phyloP scores from a whole-genome alignment of 2,113 vertebrate species.

The Silurus glanis region DNA sequence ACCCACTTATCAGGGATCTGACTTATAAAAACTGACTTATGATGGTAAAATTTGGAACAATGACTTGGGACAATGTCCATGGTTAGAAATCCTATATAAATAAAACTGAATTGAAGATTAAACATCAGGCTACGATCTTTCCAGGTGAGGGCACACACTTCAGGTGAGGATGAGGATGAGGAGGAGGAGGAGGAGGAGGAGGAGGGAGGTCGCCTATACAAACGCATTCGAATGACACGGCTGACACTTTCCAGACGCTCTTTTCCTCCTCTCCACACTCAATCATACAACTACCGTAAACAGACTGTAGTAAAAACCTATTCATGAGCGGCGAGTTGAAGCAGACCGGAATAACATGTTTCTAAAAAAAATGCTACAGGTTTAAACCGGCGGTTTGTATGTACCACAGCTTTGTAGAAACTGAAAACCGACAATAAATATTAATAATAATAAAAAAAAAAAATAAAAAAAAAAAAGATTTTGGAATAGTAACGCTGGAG shows the following conservation, averaged over 20 bases:
- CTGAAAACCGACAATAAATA: too few relatives aligned
- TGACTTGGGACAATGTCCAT: too few relatives aligned
- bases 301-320: neutral
- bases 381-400: neutral
- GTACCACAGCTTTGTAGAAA: neutral
- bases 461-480: neutral
- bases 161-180: neutral
- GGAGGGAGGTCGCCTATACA: neutral
- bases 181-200: neutral
- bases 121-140: neutral
- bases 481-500: neutral
- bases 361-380: neutral
- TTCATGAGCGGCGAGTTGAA: neutral
- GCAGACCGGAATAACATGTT: neutral
- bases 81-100: too few relatives aligned
- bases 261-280: neutral
- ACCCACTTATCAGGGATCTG: too few relatives aligned
- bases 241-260: neutral
- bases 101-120: too few relatives aligned
- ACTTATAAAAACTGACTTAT: too few relatives aligned
- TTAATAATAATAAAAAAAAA: too few relatives aligned
- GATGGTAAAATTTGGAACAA: too few relatives aligned
- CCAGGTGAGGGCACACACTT: neutral
- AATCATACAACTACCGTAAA: neutral
- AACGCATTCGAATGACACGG: neutral